phyloP scores from a whole-genome alignment of 2,888 invertebrate genomes.

The Apoda limacodes region DNA sequence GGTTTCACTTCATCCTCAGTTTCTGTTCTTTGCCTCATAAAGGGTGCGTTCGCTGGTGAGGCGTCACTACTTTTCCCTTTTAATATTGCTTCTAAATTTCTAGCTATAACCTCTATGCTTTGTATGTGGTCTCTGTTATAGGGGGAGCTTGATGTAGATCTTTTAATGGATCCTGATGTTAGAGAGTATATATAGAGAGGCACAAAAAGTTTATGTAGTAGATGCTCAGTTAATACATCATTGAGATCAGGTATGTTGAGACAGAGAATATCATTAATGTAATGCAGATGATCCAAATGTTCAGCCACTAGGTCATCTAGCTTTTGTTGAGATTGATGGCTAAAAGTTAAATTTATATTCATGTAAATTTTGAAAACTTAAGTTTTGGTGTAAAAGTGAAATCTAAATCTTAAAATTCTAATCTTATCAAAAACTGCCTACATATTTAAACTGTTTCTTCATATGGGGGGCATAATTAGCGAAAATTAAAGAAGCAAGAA shows the following conservation, averaged over 20 bases:
- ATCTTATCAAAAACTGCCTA: too few species aligned
- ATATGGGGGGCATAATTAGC: too few species aligned
- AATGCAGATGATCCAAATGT: slow-evolving; percentile 97
- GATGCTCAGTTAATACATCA: slow-evolving; percentile 92
- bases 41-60: slow-evolving; percentile 49
- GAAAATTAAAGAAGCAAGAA: too few species aligned
- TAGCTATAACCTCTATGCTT: slow-evolving; percentile 72
- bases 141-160: slow-evolving; percentile 38
- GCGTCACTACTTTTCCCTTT: slow-evolving; percentile 67
- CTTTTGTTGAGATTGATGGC: slow-evolving; percentile 91
- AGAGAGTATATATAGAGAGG: slow-evolving; percentile 95
- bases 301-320: slow-evolving; percentile 96
- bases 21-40: slow-evolving; percentile 44
- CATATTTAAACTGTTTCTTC: too few species aligned
- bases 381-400: too few species aligned
- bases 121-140: slow-evolving; percentile 56
- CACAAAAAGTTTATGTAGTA: slow-evolving; percentile 91
- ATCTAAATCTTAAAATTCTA: too few species aligned
- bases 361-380: too few species aligned
- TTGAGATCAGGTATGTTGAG: slow-evolving; percentile 93
- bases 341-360: slow-evolving; percentile 52
- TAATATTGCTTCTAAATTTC: slow-evolving; percentile 74
- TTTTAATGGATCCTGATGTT: slow-evolving; percentile 53
- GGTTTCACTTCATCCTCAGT: slow-evolving; percentile 72
- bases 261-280: slow-evolving; percentile 95